A percentile compares a stretch with the other conserved stretches of the same genome.
These are phyloP conservation scores for Sebastes matsubarae DNA, from an alignment of 2,797 vertebrate genomes.

Conservation along the genomic window DNA sequence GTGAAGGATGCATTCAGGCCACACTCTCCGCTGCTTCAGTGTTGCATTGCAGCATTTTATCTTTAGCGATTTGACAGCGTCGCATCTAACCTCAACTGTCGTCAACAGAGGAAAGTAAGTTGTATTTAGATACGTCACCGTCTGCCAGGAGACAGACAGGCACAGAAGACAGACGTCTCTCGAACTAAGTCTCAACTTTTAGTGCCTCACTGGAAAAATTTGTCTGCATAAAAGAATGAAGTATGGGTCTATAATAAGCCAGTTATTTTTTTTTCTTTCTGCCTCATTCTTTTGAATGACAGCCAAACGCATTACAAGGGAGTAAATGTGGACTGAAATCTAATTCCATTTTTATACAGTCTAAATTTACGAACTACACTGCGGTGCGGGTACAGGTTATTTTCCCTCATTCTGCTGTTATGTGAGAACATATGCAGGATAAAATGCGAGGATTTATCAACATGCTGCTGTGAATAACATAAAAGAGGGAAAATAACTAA, in stretches of 20 bases:
- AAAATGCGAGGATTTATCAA: slow-evolving; percentile 28
- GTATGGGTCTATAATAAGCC: slow-evolving; percentile 23
- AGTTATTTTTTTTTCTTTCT: slow-evolving; percentile 11
- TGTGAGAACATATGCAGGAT: slow-evolving; percentile 23
- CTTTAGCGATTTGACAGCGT: slow-evolving; percentile 31
- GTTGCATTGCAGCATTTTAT: slow-evolving; percentile 64
- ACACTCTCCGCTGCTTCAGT: slow-evolving; percentile 21
- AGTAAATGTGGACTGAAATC: slow-evolving; percentile 56
- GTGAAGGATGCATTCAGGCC: slow-evolving; percentile 63
- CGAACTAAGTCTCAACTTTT: slow-evolving; percentile 17
- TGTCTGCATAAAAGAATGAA: slow-evolving; percentile 27
- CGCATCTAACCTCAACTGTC: slow-evolving; percentile 18
- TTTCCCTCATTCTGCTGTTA: slow-evolving; percentile 17
- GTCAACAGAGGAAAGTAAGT: slow-evolving; percentile 9
- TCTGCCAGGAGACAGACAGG: neutral
- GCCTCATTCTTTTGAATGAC: slow-evolving; percentile 56
- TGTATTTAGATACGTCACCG: neutral
- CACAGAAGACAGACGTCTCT: slow-evolving; percentile 15
- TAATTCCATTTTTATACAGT: slow-evolving; percentile 59
- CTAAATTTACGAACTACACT: slow-evolving; percentile 49
- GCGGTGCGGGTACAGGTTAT: slow-evolving; percentile 31
- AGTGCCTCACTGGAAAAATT: slow-evolving; percentile 3
- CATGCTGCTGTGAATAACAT: slow-evolving; percentile 12
- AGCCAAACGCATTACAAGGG: slow-evolving; percentile 50
- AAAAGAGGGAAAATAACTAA: slow-evolving; percentile 11